Percentiles rank a stretch among this genome's conserved stretches.
Conservation (phyloP, 2,113 vertebrate species). For the Felis catus region DNA sequence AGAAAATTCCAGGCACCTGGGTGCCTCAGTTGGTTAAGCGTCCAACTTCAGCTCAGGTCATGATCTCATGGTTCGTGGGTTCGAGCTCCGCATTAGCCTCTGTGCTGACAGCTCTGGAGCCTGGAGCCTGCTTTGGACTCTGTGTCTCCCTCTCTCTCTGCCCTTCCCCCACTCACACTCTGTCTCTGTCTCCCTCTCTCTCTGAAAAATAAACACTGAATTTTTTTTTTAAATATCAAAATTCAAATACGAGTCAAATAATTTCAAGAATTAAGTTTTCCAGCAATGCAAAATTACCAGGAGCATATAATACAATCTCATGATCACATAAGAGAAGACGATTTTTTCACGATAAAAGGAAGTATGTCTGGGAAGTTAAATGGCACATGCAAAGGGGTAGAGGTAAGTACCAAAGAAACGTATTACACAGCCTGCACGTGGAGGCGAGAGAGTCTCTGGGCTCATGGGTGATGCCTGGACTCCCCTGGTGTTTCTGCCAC, state of each 20-base stretch:
- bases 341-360: background rate
- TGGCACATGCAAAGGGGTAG: background rate
- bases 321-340: background rate
- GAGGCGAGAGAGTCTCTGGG: accelerated
- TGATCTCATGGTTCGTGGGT: no score
- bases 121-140: no score
- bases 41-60: no score
- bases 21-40: no score
- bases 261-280: background rate
- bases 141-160: no score
- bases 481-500: background rate
- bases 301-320: background rate
- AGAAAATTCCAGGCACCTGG: background rate
- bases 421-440: background rate
- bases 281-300: background rate
- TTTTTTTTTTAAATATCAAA: background rate
- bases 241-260: constrained; percentile 12
- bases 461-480: background rate
- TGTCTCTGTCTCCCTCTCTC: no score
- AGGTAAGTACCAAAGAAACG: background rate
- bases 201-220: no score
- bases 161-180: no score
- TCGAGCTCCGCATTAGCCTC: no score
- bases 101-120: no score
- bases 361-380: background rate